Evolutionary conservation across 2,113 vertebrate species (phyloP).

Genomic region (Apistogramma diplotaenia): DNA sequence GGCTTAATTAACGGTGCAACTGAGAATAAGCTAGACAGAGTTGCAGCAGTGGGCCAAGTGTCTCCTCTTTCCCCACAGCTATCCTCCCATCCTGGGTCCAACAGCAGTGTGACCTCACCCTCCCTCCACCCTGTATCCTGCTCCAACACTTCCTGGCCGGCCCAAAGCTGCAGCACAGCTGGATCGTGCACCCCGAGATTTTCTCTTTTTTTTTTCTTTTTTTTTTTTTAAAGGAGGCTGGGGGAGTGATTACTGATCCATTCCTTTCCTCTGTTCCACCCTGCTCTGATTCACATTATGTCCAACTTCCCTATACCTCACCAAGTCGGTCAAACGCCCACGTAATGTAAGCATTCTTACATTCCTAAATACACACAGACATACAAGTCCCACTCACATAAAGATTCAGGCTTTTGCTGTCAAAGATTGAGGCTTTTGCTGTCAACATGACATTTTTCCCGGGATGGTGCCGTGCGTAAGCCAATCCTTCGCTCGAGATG

Average conservation of each 20-base stretch:
- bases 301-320: constrained; percentile 26
- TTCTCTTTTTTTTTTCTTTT: neutral
- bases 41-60: constrained; percentile 52
- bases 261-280: constrained; percentile 42
- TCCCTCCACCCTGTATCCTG: constrained; percentile 54
- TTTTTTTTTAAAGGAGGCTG: neutral
- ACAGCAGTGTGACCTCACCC: constrained; percentile 66
- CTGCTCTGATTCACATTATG: constrained; percentile 40
- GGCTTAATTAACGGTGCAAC: constrained; percentile 6
- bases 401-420: constrained; percentile 43
- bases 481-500: neutral
- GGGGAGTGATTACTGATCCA: constrained; percentile 56
- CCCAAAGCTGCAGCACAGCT: constrained; percentile 53
- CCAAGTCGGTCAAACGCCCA: constrained; percentile 47
- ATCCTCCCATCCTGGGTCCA: constrained; percentile 60
- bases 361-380: constrained; percentile 38
- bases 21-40: constrained; percentile 44
- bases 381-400: constrained; percentile 1
- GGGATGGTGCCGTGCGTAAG: constrained; percentile 32
- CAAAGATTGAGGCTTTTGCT: constrained; percentile 44
- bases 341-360: constrained; percentile 30
- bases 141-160: constrained; percentile 59
- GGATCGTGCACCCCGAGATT: constrained; percentile 34
- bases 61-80: constrained; percentile 38
- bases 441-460: constrained; percentile 45